Percentiles rank a stretch among this genome's conserved stretches.
phyloP scores from a whole-genome alignment of 2,888 invertebrate species.

The Drosophila niveifrons region DNA sequence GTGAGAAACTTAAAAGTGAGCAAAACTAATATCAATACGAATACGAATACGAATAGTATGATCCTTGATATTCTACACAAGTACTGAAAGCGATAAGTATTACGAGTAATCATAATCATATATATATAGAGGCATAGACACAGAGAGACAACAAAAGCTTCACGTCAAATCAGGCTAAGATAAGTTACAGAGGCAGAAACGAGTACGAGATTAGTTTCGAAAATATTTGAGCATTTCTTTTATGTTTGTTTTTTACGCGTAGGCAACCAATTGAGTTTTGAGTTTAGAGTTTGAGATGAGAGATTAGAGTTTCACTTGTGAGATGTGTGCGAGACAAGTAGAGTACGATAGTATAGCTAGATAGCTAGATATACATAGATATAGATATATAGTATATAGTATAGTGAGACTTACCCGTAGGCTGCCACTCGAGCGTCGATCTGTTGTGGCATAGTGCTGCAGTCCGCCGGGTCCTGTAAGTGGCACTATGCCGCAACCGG shows the following conservation, averaged over 20 bases:
- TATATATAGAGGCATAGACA: constrained; percentile 45
- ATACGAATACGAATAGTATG: constrained; percentile 10
- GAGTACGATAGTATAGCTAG: constrained; percentile 27
- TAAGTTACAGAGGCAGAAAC: constrained; percentile 47
- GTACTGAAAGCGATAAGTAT: constrained; percentile 38
- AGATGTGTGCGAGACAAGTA: constrained; percentile 47
- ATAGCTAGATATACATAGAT: constrained; percentile 19
- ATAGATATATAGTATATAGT: background rate
- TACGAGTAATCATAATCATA: constrained; percentile 15
- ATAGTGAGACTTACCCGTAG: constrained; percentile 83
- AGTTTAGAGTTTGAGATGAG: constrained; percentile 13
- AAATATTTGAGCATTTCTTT: constrained; percentile 10
- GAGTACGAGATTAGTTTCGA: constrained; percentile 12
- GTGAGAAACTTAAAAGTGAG: constrained; percentile 18
- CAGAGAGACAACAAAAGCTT: constrained; percentile 84
- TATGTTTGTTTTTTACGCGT: constrained; percentile 17
- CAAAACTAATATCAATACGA: constrained; percentile 10
- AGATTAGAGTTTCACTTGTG: constrained; percentile 30
- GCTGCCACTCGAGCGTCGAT: constrained; percentile 85
- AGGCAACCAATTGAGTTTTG: constrained; percentile 36
- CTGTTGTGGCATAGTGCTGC: constrained; percentile 85
- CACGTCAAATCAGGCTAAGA: constrained; percentile 78
- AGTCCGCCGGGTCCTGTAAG: constrained; percentile 85
- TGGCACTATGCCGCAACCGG: constrained; percentile 85
- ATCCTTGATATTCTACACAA: constrained; percentile 46